Percentiles rank a stretch among this genome's conserved stretches.
Conservation (phyloP, 2,888 invertebrate species). For the Notodonta ziczac region DNA sequence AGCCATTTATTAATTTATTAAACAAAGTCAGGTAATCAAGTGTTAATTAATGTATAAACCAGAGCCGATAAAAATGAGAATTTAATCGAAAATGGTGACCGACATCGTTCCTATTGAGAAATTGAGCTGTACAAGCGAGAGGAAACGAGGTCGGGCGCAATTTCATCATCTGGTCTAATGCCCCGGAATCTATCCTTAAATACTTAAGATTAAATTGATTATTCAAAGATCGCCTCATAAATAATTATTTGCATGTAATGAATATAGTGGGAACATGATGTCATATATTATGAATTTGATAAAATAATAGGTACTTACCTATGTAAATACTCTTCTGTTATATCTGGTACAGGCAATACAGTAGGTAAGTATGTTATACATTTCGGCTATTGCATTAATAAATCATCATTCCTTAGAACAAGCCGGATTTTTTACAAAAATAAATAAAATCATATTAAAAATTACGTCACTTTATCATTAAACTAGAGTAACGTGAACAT, state of each 20-base stretch:
- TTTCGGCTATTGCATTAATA: not conserved
- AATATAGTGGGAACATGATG: too few species aligned
- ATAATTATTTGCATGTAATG: too few species aligned
- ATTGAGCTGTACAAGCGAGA: too few species aligned
- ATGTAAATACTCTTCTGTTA: not conserved
- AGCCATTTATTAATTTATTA: slow-evolving; percentile 19
- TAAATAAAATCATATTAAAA: not conserved
- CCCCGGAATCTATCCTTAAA: too few species aligned
- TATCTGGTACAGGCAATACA: not conserved
- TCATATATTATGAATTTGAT: too few species aligned
- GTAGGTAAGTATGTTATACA: not conserved
- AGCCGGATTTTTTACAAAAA: not conserved
- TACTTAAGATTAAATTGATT: too few species aligned
- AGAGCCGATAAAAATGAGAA: slow-evolving; percentile 8
- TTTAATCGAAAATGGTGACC: too few species aligned
- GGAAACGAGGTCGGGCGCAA: too few species aligned
- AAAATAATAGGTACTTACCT: too few species aligned
- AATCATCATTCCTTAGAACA: not conserved
- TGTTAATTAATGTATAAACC: not conserved
- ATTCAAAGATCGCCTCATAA: too few species aligned
- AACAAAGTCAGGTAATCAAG: slow-evolving; percentile 17
- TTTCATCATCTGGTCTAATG: too few species aligned
- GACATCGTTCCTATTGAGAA: too few species aligned
- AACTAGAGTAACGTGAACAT: not conserved
- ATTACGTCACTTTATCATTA: not conserved